Conservation (phyloP, 2,888 invertebrate species). For the Rhamphomyia laevipes region DNA sequence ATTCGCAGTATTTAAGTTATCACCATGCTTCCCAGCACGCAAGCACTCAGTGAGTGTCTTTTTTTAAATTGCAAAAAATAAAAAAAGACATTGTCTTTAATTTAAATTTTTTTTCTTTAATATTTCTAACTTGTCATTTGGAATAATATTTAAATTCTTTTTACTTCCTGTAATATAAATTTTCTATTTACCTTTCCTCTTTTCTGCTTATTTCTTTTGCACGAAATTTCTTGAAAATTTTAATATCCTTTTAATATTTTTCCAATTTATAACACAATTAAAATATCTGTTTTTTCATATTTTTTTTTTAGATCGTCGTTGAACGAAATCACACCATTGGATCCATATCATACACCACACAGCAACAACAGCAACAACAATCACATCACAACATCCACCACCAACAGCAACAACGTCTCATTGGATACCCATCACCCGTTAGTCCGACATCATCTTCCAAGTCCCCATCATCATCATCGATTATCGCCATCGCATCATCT, state of each 20-base stretch:
- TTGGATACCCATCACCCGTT: slow-evolving; percentile 5
- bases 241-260: not conserved
- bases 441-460: slow-evolving; percentile 16
- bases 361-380: slow-evolving; percentile 15
- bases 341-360: not conserved
- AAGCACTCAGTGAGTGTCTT: slow-evolving; percentile 46
- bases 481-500: not conserved
- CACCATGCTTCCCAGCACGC: slow-evolving; percentile 43
- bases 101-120: slow-evolving; percentile 9
- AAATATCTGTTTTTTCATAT: not conserved
- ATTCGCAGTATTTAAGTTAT: slow-evolving; percentile 52
- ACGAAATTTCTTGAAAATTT: not conserved
- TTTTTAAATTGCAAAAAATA: not conserved
- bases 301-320: slow-evolving; percentile 12
- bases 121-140: not conserved
- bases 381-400: slow-evolving; percentile 17
- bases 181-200: not conserved
- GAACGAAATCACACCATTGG: slow-evolving; percentile 8
- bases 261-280: not conserved
- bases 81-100: slow-evolving; percentile 5
- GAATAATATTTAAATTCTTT: not conserved
- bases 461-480: slow-evolving; percentile 14
- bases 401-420: slow-evolving; percentile 12
- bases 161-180: not conserved
- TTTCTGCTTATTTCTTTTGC: not conserved